Conservation (phyloP, 2,113 vertebrate genomes). For the Melanocharis versteri region DNA sequence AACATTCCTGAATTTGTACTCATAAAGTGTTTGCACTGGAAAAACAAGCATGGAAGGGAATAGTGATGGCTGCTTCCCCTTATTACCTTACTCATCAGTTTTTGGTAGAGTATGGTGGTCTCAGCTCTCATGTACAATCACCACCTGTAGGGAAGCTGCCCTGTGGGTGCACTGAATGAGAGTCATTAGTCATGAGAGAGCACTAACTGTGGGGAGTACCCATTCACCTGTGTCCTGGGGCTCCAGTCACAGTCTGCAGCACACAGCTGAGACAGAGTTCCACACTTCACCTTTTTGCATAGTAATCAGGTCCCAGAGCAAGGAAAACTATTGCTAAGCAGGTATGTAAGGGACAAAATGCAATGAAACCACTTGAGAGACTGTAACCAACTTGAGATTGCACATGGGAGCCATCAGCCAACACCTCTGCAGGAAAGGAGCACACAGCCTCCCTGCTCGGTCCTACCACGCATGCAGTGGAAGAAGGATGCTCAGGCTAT, state of each 20-base stretch:
- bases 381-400: background rate
- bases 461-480: rapidly evolving
- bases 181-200: rapidly evolving
- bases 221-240: rapidly evolving
- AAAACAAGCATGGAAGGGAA: background rate
- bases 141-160: background rate
- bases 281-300: background rate
- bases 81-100: background rate
- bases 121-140: background rate
- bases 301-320: background rate
- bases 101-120: background rate
- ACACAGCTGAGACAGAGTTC: background rate
- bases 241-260: background rate
- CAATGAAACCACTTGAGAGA: background rate
- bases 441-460: background rate
- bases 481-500: background rate
- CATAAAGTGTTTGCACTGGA: background rate
- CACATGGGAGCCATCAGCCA: background rate
- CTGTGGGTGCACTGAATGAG: background rate
- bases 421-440: background rate
- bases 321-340: background rate
- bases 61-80: background rate
- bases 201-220: rapidly evolving
- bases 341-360: background rate
- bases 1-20: background rate